Evolutionary conservation across 2,888 invertebrate species (phyloP), one percentile per base, ranked within the genome.

Genomic region (Tetropium fuscum): DNA sequence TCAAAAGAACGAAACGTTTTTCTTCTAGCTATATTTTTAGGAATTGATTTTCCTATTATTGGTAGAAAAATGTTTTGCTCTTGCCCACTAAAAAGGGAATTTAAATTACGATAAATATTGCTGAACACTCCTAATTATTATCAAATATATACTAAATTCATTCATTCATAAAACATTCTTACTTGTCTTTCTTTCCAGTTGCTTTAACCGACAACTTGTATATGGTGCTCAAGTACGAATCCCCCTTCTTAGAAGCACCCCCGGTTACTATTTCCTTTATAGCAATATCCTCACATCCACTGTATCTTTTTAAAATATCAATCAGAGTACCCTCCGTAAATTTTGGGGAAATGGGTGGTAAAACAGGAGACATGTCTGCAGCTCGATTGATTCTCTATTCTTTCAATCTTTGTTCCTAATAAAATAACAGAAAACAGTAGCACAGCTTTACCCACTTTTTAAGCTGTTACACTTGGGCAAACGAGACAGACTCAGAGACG

Each of bases 141-240:
- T n/a, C 8, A 41, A 49, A 25, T 1, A 15, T 43, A 34, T 22
- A 20, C 18, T 19, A 40, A 4, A 11, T n/a, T 10, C 41, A 45
- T 45, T 54, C 49, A 55, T 55, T 11, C 36, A n/a, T n/a, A n/a
- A 45, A 40, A 43, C 10, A 20, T 27, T 34, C 61, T 63, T 65
- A 74, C 71, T 53, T 53, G 15, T 34, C 36, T 51, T 63, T 74
- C 18, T 75, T 59, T 6, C 81, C 78, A 43, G 70, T 73, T 1
- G 88, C 87, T 53, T 81, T 78, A 2, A 91, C 81, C 45, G 80
- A 85, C 20, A 90, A 84, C 27, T 87, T 85, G 44, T 85, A 86
- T 0, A 90, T 82, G 59, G 86, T 86, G 67, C 91, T 90, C 44
- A 91, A 76, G 71, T 90, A 91, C 0, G 88, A 89, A 71, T 91